Evolutionary conservation across 2,113 vertebrate genomes (phyloP), one percentile per base, ranked within the genome.

Genomic region (Enhydra lutris): DNA sequence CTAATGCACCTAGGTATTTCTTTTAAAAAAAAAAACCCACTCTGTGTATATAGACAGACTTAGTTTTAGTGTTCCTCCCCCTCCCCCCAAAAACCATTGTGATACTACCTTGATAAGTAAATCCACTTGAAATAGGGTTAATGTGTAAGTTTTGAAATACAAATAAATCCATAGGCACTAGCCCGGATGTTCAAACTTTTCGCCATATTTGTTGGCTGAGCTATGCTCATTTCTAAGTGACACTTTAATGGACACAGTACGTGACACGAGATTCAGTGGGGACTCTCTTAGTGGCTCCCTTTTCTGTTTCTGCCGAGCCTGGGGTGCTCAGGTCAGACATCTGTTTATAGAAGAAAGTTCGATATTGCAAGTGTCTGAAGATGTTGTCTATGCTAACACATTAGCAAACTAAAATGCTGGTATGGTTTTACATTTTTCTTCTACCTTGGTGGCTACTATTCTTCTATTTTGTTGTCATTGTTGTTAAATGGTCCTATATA

Each of bases 341-440:
- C 47, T 71, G 50, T 67, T 67, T 65, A 50, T 74, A 91, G 59
- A 61, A 73, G 71, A 11, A 89, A 96, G 97, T 92, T 97, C 34
- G 55, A 2, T 52, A 20, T 31, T 57, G 14, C 10, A 81, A 81
- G 74, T 21, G 3, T 73, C 15, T 55, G 45, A 80, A 74, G 61
- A 57, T 23, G 36, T 50, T 67, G 42, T 73, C 14, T 0, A 0
- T 31, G 29, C 0, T 31, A 42, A 67, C 34, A 10, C 24, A 45
- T 73, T 50, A 91, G 1, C 36, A 69, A 85, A 50, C 86, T 47
- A 57, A 74, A 94, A 42, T 36, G 47, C 15, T 42, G 21, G 23
- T 12, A 7, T 1, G 11, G 2, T 20, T 88, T 67, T 24, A 39
- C 47, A 47, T 61, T 78, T 78, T 67, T 57, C 45, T 67, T 85